Base-by-base conservation (phyloP, 1,140 invertebrate genomes). In the Megalopta genalis region DNA sequence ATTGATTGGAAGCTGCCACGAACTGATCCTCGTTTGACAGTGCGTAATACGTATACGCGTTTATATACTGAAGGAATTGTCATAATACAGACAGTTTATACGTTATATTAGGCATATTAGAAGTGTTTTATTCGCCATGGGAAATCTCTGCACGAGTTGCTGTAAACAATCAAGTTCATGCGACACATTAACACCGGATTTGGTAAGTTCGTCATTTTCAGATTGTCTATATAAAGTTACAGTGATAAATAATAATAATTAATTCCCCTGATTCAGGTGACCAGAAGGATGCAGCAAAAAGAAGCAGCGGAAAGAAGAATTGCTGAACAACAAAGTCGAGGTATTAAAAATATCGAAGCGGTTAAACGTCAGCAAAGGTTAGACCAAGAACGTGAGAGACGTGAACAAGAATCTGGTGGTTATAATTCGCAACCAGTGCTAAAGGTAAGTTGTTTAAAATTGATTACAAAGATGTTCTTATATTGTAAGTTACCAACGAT, bases 251-350 rank as follows among this genome's bases (percentile, higher is more conserved):
- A n/a, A 62, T 12, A 21, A 70, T 16, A 18, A 52, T 18, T 21
- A 52, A 39, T 32, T 60, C 49, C 54, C 27, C 60, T 52, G 37
- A 25, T 82, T 74, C 71, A 94, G 94, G 93, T 94, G 83, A 92
- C 90, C 37, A 88, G 92, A 39, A 86, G 94, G 72, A 88, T 87
- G 27, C 93, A 93, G 79, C 90, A 93, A 80, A 92, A 92, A 14
- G 94, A 94, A 84, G 94, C 94, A 32, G 94, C 94, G 65, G 94
- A 94, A 75, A 93, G 88, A 80, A 89, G 94, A 71, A 80, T 91
- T 57, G 82, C 88, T 67, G 91, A 94, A 59, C 90, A 93, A 73
- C 93, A 94, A 82, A 84, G 74, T 59, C 86, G 94, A 76, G 94
- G 94, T 21, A 92, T 95, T 32, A 94, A 94, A 84, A 93, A 95